A percentile compares a stretch with the other conserved stretches of the same genome.
Evolutionary conservation across 2,113 vertebrate species (phyloP).

Genomic region (Aplodontia rufa): DNA sequence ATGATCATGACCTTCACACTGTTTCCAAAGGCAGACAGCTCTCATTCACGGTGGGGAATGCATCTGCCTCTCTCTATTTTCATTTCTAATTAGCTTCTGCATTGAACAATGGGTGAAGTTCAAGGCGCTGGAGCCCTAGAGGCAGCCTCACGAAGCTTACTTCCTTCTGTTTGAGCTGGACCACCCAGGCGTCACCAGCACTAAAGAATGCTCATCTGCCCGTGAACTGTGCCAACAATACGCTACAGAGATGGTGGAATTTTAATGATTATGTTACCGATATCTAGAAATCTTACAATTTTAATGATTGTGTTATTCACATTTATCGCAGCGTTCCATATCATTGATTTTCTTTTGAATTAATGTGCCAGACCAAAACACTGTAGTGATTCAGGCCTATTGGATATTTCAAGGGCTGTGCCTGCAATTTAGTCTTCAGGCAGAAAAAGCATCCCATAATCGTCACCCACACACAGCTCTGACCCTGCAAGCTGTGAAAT

Average conservation of each 20-base stretch:
- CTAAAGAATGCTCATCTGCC: not conserved
- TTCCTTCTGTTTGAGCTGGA: not conserved
- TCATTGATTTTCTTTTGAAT: not conserved
- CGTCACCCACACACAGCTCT: not conserved
- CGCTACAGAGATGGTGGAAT: not conserved
- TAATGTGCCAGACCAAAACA: not conserved
- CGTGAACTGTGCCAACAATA: not conserved
- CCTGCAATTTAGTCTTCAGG: not conserved
- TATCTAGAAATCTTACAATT: not conserved
- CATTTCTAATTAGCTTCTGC: conserved; percentile 39
- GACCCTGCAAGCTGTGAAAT: not conserved
- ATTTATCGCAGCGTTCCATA: not conserved
- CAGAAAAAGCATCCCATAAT: not conserved
- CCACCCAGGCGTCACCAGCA: not conserved
- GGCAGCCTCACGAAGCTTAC: not conserved
- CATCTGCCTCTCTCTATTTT: not conserved
- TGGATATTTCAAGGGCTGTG: not conserved
- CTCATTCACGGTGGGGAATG: not conserved
- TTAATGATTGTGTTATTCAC: not conserved
- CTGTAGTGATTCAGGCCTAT: too few relatives aligned
- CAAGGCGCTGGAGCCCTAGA: not conserved
- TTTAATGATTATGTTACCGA: not conserved
- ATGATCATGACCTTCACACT: not conserved
- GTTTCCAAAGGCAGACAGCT: not conserved
- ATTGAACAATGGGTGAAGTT: conserved; percentile 41